Base-by-base conservation (phyloP, 1,140 invertebrate genomes). In the Laupala kohalensis region DNA sequence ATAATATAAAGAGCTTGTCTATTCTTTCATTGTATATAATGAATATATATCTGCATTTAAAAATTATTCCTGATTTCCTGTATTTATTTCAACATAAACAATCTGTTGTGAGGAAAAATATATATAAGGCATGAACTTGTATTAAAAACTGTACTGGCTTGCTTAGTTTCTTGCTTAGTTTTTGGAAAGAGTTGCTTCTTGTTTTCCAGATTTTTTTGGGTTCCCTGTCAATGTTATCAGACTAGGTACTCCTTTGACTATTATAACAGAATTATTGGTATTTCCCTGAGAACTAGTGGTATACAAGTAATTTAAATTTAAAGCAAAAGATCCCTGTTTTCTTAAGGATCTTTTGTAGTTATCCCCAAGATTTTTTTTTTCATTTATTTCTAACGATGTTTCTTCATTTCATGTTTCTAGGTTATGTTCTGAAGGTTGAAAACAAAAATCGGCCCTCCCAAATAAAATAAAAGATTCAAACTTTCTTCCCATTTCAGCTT, bases 121-220 rank as follows among this genome's bases (percentile, higher is more conserved):
- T n/a, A 28, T 68, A 15, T 72, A 72, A 72, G 71, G 71, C 71
- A 72, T 68, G 65, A 72, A 64, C 71, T 72, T 28, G 27, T 72
- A 70, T 53, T 70, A 53, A 53, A 67, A 72, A 23, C 65, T 71
- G 70, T 71, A 71, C 70, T 71, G 29, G 26, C 24, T 30, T 71
- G 12, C 27, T 66, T 66, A 65, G 63, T 25, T 19, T 19, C 23
- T 65, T 71, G 63, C 4, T 1, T 53, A 25, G 25, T 23, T 65
- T 65, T 4, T 23, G 27, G 27, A 71, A 23, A 63, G 28, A 71
- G 25, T 64, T 24, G 26, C 53, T 66, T 71, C 25, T 28, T 37
- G 26, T 71, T 23, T 64, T 25, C 19, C 27, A 6, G 13, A 26
- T 25, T n/a, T n/a, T 28, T 28, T n/a, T 68, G 25, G 26, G 25